Conservation (phyloP, 2,113 vertebrate genomes). For the Hemiprocne comata region DNA sequence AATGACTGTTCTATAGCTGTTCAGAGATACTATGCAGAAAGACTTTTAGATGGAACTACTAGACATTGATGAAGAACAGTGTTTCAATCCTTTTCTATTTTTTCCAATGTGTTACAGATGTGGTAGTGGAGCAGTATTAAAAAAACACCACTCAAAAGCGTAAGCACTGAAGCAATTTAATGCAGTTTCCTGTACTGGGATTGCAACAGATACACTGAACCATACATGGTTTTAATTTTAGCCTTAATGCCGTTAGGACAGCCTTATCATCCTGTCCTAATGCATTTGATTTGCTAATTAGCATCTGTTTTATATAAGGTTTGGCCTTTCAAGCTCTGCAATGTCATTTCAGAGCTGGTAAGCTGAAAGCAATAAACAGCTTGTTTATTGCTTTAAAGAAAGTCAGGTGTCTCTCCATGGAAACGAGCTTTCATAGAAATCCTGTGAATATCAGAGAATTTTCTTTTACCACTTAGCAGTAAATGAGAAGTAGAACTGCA, state of each 20-base stretch:
- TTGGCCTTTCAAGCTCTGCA: not conserved
- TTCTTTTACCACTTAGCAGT: not conserved
- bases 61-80: not conserved
- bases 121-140: not conserved
- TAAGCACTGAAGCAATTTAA: not conserved
- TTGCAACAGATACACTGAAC: not conserved
- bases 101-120: not conserved
- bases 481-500: not conserved
- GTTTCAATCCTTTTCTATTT: not conserved
- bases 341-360: not conserved
- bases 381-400: not conserved
- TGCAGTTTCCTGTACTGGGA: not conserved
- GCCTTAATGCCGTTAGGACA: not conserved
- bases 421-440: slow-evolving; percentile 27
- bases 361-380: not conserved
- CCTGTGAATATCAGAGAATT: not conserved
- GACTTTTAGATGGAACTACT: not conserved
- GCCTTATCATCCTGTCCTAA: not conserved
- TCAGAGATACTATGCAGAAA: not conserved
- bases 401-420: slow-evolving; percentile 36
- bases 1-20: not conserved
- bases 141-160: not conserved
- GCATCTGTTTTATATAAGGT: not conserved
- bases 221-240: not conserved
- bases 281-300: not conserved